These are phyloP conservation scores for Aplocera efformata DNA, from an alignment of 2,888 invertebrate species.

Conservation along the genomic window DNA sequence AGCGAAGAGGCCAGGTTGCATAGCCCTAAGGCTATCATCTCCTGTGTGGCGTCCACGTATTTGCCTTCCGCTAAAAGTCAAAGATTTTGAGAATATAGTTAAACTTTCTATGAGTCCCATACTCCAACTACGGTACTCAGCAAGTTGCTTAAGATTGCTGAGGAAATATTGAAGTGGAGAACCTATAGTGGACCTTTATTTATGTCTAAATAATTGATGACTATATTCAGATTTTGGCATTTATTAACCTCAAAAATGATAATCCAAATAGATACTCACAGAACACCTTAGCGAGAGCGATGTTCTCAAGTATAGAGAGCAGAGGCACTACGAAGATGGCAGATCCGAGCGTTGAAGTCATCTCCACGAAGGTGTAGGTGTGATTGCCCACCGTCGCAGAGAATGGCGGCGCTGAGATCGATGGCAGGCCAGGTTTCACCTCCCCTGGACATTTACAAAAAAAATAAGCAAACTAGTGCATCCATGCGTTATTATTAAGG, in stretches of 20 bases:
- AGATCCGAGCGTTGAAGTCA: conserved; percentile 90
- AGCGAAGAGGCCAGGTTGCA: conserved; percentile 94
- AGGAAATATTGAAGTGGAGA: too few species aligned
- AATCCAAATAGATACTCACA: conserved; percentile 70
- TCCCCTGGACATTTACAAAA: conserved; percentile 67
- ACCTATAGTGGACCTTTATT: too few species aligned
- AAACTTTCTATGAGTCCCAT: too few species aligned
- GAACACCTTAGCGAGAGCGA: conserved; percentile 97
- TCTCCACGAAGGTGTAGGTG: conserved; percentile 83
- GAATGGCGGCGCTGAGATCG: conserved; percentile 83
- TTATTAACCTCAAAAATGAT: too few species aligned
- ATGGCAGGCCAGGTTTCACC: conserved; percentile 86
- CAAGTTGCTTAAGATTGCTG: too few species aligned
- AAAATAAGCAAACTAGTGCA: too few species aligned
- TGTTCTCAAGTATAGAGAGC: conserved; percentile 94
- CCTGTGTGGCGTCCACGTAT: conserved; percentile 93
- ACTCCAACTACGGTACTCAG: too few species aligned
- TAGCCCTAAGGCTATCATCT: conserved; percentile 91
- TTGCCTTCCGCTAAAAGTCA: conserved; percentile 83
- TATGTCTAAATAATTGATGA: too few species aligned
- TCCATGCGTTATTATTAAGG: too few species aligned
- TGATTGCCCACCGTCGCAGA: conserved; percentile 82
- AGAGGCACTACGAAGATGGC: conserved; percentile 93
- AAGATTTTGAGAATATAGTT: not conserved
- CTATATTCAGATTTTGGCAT: too few species aligned